Evolutionary conservation across 2,888 invertebrate genomes (phyloP).

Genomic region (Aphelenchoides bicaudatus): DNA sequence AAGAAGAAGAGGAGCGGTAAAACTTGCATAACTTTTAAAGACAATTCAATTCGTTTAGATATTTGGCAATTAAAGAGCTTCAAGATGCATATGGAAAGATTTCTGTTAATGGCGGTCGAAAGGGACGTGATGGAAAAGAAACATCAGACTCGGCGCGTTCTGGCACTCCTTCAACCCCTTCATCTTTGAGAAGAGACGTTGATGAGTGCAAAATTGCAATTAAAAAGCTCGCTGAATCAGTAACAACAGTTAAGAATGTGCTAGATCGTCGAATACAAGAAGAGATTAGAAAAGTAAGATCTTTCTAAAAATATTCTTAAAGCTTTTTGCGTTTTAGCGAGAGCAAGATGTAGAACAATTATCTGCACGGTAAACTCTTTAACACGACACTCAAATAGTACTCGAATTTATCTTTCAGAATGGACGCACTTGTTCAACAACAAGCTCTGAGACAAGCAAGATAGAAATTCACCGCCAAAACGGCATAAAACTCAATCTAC

Average conservation of each 20-base stretch:
- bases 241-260: slow-evolving; percentile 59
- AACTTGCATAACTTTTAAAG: neutral
- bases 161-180: neutral
- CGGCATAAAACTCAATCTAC: neutral
- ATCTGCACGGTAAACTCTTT: too few species aligned
- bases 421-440: slow-evolving; percentile 7
- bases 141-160: slow-evolving; percentile 4
- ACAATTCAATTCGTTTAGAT: slow-evolving; percentile 38
- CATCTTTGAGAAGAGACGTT: slow-evolving; percentile 42
- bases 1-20: slow-evolving; percentile 57
- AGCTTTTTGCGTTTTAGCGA: neutral
- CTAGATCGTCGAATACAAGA: slow-evolving; percentile 55
- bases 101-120: neutral
- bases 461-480: neutral
- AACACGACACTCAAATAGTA: too few species aligned
- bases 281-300: slow-evolving; percentile 44
- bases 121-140: neutral
- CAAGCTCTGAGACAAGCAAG: too few species aligned
- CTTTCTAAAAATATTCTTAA: neutral
- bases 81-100: slow-evolving; percentile 55
- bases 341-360: slow-evolving; percentile 15
- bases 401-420: neutral
- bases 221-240: slow-evolving; percentile 57
- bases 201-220: slow-evolving; percentile 59
- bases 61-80: slow-evolving; percentile 55